Evolutionary conservation across 1,140 invertebrate species (phyloP), one percentile per base, ranked within the genome.

Genomic region (Drosophila carrolli): DNA sequence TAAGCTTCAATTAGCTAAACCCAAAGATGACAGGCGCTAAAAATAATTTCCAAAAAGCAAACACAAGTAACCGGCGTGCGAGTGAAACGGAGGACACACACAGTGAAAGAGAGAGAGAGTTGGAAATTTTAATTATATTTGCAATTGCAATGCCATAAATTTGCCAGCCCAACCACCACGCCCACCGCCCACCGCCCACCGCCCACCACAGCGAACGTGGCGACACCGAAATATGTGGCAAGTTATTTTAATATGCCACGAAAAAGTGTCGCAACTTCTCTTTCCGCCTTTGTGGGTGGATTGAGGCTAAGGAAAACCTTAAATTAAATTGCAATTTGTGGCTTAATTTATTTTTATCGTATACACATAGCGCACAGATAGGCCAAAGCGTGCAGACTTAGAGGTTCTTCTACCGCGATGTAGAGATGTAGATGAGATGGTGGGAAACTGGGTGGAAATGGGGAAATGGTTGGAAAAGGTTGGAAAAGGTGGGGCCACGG

Each of bases 241-340:
- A 88, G 84, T 88, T 88, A 88, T 88, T 88, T 88, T 88, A 88
- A 88, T 88, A 88, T 89, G 83, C 70, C 83, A 81, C 72, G 74
- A 79, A 59, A 48, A 70, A 79, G 56, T 75, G 60, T 53, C 32
- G 46, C 70, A 66, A 81, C 51, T 70, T 53, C 14, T 35, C 61
- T 43, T 32, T 56, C 11, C 40, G 23, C 14, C 10, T 46, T 16
- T 53, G 14, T 55, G 44, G 48, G 35, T 41, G 55, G 38, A 60
- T 68, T 72, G 66, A 55, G 73, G 74, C 74, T 71, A 83, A 88
- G 75, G 76, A 77, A 88, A 88, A 88, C 84, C 84, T 91, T 90
- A 91, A 91, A 91, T 91, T 91, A 91, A 91, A 91, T 91, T 91
- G 88, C 88, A 89, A 91, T 91, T 91, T 91, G 88, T 91, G 88